Evolutionary conservation across 92 coral and sea anemone species (phyloP).

Genomic region (Hydrozoanthus gracilis): DNA sequence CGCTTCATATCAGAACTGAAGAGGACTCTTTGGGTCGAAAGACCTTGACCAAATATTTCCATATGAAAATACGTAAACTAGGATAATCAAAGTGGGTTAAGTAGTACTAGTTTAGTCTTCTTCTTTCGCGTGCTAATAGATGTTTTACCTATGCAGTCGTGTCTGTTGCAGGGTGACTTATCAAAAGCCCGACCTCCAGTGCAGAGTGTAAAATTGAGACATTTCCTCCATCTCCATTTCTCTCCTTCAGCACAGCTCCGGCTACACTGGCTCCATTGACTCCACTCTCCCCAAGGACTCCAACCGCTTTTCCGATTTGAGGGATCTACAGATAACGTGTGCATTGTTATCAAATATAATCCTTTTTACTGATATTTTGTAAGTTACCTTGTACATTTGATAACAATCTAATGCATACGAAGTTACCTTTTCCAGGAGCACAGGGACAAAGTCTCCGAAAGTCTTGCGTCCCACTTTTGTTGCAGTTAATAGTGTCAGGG

Average conservation of each 20-base stretch:
- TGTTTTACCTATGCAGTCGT: constrained; percentile 20
- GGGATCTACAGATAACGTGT: background rate
- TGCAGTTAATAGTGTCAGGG: constrained; percentile 37
- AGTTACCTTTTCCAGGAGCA: constrained; percentile 9
- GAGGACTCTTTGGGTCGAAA: too few species aligned
- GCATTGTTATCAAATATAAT: background rate
- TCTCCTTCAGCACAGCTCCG: constrained; percentile 19
- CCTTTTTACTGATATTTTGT: background rate
- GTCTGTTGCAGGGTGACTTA: constrained; percentile 5
- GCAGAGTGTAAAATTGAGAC: background rate
- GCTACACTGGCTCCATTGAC: constrained; percentile 31
- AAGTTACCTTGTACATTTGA: too few species aligned
- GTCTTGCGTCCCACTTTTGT: background rate
- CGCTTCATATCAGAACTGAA: too few species aligned
- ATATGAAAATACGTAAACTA: too few species aligned
- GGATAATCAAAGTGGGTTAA: too few species aligned
- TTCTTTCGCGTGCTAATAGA: background rate
- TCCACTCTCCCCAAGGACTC: constrained; percentile 27
- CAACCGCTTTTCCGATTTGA: background rate
- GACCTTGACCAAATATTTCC: too few species aligned
- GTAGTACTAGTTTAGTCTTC: background rate
- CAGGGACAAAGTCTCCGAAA: constrained; percentile 41
- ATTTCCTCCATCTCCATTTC: constrained; percentile 13
- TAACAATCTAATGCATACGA: background rate
- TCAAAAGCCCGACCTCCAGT: background rate